Conservation (phyloP, 2,888 invertebrate species). For the Drosophila lutescens region DNA sequence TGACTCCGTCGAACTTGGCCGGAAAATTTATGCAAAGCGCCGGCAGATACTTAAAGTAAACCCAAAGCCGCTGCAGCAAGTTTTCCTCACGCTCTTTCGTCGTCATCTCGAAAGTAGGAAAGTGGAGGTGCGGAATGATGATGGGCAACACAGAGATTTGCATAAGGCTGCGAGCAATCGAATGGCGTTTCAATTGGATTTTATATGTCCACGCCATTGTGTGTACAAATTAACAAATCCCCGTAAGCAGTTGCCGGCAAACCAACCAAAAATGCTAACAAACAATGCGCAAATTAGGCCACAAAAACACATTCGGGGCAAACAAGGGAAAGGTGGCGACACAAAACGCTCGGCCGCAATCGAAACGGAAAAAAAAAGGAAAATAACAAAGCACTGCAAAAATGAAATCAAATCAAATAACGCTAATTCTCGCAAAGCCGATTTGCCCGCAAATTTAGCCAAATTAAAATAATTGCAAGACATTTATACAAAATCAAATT, state of each 20-base stretch:
- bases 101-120: conserved; percentile 8
- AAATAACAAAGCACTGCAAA: conserved; percentile 8
- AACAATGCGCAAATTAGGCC: conserved; percentile 42
- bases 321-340: conserved; percentile 9
- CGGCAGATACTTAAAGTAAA: conserved; percentile 74
- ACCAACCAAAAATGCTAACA: conserved; percentile 37
- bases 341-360: conserved; percentile 14
- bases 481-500: conserved; percentile 56
- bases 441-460: conserved; percentile 65
- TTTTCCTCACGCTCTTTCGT: conserved; percentile 18
- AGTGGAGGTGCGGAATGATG: conserved; percentile 14
- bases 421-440: conserved; percentile 63
- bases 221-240: conserved; percentile 38
- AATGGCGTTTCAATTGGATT: conserved; percentile 3
- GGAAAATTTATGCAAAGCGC: conserved; percentile 76
- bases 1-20: conserved; percentile 72
- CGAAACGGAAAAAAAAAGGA: conserved; percentile 6
- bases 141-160: conserved; percentile 32
- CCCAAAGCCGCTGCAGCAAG: conserved; percentile 59
- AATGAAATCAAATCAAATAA: conserved; percentile 53
- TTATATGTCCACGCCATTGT: conserved; percentile 21
- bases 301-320: conserved; percentile 12
- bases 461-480: conserved; percentile 67
- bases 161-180: conserved; percentile 18
- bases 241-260: conserved; percentile 24